Evolutionary conservation across 2,888 invertebrate species (phyloP), one percentile per base, ranked within the genome.

Genomic region (Andrena bucephala): DNA sequence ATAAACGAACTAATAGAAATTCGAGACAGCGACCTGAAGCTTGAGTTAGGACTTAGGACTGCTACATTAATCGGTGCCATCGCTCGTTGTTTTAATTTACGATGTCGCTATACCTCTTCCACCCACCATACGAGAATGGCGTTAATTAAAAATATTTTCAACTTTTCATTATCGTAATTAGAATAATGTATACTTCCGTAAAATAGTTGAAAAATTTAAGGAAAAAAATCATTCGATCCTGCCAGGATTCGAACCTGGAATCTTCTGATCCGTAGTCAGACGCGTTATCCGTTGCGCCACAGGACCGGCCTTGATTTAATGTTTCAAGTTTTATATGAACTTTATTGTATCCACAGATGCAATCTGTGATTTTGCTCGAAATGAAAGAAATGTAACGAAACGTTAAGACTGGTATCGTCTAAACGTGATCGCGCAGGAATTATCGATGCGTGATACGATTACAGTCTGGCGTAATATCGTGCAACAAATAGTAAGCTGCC

Each of bases 171-270:
- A 13, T 24, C 7, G 0, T 3, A 2, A 16, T 16, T 5, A 6
- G 33, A 33, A 16, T 16, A 2, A 2, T 8, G 6, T 2, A n/a
- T 20, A 2, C 1, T 24, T n/a, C 20, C 0, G 16, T n/a, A 7
- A 4, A 20, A 7, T 0, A 7, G 20, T 13, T 8, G 0, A 42
- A 65, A 52, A 27, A 62, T 50, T 50, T 27, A n/a, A 7, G 52
- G 79, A 83, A 84, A 77, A 84, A 63, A 76, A 36, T 50, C n/a
- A 13, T 4, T 13, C 92, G 92, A 92, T 91, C 91, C 92, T 92
- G 92, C 91, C 91, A 91, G 91, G 92, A 91, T 91, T 90, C 91
- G 90, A 91, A 91, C 90, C 91, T 90, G 90, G 91, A 92, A 91
- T 90, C 89, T 91, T 91, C 90, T 91, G 90, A 91, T 91, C 90